Evolutionary conservation across 2,797 vertebrate genomes (phyloP).

Genomic region (Takifugu ocellatus): DNA sequence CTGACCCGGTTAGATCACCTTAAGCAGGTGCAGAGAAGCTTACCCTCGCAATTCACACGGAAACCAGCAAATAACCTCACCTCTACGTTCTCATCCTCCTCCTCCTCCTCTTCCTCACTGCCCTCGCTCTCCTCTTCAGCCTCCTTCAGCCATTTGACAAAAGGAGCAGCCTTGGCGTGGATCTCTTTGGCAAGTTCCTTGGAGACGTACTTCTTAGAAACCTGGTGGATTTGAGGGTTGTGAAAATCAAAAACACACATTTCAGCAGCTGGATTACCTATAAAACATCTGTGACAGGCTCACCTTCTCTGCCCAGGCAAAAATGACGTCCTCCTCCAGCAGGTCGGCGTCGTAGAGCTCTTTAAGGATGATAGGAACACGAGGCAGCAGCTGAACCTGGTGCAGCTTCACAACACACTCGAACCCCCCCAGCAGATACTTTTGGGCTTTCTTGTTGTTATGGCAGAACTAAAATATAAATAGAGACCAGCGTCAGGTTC

Average conservation of each 20-base stretch:
- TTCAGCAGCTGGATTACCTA: not conserved
- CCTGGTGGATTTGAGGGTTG: constrained; percentile 65
- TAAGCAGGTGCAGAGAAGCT: too few species aligned
- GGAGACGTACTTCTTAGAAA: constrained; percentile 97
- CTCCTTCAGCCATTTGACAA: constrained; percentile 98
- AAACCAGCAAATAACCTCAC: constrained; percentile 32
- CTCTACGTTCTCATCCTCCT: constrained; percentile 67
- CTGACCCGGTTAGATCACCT: too few species aligned
- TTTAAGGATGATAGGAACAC: constrained; percentile 93
- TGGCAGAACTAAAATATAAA: constrained; percentile 84
- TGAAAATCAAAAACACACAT: not conserved
- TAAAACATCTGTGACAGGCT: not conserved
- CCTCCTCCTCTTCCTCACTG: constrained; percentile 85
- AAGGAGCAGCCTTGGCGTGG: constrained; percentile 92
- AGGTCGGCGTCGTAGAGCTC: constrained; percentile 95
- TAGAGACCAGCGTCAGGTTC: too few species aligned
- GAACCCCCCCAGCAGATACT: constrained; percentile 91
- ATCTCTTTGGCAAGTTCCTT: constrained; percentile 99
- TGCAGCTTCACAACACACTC: constrained; percentile 96
- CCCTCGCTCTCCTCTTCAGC: constrained; percentile 97
- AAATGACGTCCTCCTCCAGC: constrained; percentile 94
- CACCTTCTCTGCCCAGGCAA: constrained; percentile 97
- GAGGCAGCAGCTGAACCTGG: constrained; percentile 87
- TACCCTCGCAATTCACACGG: too few species aligned
- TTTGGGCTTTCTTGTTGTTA: constrained; percentile 95